Evolutionary conservation across 2,888 invertebrate genomes (phyloP).

Genomic region (Syrphus vitripennis): DNA sequence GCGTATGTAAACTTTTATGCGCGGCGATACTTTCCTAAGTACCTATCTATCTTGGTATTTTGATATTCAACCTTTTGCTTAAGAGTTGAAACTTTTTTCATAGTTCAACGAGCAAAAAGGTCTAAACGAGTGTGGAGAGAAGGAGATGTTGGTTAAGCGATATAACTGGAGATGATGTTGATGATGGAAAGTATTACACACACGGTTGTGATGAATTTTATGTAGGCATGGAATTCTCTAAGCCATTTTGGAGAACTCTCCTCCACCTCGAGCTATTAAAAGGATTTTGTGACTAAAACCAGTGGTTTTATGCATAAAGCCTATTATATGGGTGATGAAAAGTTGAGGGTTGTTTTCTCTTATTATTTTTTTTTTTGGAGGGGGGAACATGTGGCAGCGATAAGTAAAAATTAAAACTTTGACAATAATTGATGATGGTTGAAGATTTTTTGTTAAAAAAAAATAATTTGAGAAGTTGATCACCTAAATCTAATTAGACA

Average conservation of each 20-base stretch:
- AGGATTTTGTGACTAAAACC: neutral
- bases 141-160: neutral
- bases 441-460: no score
- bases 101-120: constrained; percentile 43
- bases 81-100: constrained; percentile 43
- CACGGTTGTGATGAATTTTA: neutral
- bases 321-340: neutral
- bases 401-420: neutral
- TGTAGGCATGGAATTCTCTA: neutral
- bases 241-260: neutral
- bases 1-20: constrained; percentile 54
- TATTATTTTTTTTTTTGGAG: neutral
- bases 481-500: no score
- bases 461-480: no score
- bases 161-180: neutral
- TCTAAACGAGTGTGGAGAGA: neutral
- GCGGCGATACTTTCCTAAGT: constrained; percentile 51
- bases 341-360: neutral
- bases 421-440: no score
- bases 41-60: constrained; percentile 17
- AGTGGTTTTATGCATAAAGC: neutral
- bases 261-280: neutral
- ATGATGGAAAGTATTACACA: constrained; percentile 6
- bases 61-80: constrained; percentile 61
- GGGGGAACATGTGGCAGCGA: neutral